phyloP scores from a whole-genome alignment of 2,797 vertebrate species.

The Carduelis carduelis region DNA sequence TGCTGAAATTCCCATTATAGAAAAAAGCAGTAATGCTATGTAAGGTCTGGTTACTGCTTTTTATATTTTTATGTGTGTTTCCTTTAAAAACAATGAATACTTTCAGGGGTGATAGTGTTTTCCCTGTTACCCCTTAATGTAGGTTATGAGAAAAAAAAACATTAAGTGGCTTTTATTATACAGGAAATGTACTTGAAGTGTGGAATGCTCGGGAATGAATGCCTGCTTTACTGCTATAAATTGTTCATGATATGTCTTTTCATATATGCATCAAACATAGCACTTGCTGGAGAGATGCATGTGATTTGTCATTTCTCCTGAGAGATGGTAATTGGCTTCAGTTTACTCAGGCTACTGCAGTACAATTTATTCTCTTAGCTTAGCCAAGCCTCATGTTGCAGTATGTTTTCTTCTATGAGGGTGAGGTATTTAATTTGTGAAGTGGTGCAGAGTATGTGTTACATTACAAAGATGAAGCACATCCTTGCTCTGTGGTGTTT shows the following conservation, averaged over 20 bases:
- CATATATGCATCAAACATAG: slow-evolving; percentile 63
- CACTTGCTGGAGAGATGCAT: slow-evolving; percentile 51
- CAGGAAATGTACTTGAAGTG: slow-evolving; percentile 43
- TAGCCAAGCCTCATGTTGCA: slow-evolving; percentile 13
- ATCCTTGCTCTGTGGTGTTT: neutral
- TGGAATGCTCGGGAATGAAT: slow-evolving; percentile 7
- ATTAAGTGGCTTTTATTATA: slow-evolving; percentile 27
- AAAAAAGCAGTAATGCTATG: neutral
- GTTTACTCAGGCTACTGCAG: slow-evolving; percentile 54
- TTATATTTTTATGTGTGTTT: neutral
- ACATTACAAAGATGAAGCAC: neutral
- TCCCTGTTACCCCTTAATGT: neutral
- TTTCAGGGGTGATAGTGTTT: neutral
- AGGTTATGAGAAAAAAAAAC: slow-evolving; percentile 13
- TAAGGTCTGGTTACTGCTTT: neutral
- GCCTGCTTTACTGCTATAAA: slow-evolving; percentile 61
- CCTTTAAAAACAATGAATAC: neutral
- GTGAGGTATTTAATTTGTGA: slow-evolving; percentile 21
- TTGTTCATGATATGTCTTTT: slow-evolving; percentile 71
- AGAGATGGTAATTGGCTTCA: slow-evolving; percentile 50
- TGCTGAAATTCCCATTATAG: neutral
- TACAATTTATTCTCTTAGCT: slow-evolving; percentile 53
- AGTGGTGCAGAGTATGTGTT: neutral
- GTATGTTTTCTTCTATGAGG: neutral
- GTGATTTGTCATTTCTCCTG: slow-evolving; percentile 55